Conservation (phyloP, 2,797 vertebrate genomes). For the Percopsis omiscomaycus region DNA sequence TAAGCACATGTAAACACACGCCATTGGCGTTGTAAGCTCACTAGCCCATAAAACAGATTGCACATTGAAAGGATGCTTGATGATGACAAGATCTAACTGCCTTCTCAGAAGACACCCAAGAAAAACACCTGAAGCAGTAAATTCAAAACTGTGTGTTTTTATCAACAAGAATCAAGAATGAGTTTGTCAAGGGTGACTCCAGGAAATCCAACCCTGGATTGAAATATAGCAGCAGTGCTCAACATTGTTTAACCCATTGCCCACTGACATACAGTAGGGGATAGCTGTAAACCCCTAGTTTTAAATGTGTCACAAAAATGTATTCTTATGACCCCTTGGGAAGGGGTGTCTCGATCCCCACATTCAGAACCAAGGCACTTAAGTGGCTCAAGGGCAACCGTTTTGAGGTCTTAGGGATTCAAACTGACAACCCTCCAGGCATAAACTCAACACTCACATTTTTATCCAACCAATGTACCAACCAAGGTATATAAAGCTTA, state of each 20-base stretch:
- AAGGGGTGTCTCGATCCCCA: too few relatives aligned
- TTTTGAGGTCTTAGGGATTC: too few relatives aligned
- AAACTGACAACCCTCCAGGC: too few relatives aligned
- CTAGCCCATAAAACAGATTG: not conserved
- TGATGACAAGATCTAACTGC: not conserved
- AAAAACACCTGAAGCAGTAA: not conserved
- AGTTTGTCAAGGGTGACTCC: not conserved
- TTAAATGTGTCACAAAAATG: too few relatives aligned
- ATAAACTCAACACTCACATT: not conserved
- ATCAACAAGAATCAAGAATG: not conserved
- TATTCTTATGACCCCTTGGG: too few relatives aligned
- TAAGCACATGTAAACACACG: not conserved
- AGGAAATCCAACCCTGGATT: not conserved
- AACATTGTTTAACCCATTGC: too few relatives aligned
- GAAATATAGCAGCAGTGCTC: too few relatives aligned
- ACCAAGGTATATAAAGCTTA: constrained; percentile 57
- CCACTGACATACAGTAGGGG: too few relatives aligned
- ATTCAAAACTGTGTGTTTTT: not conserved
- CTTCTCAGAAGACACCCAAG: not conserved
- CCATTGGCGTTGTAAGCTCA: not conserved
- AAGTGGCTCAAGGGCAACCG: too few relatives aligned
- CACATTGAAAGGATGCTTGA: not conserved
- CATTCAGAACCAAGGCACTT: too few relatives aligned
- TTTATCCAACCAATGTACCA: not conserved
- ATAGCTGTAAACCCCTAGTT: too few relatives aligned